A percentile compares a stretch with the other conserved stretches of the same genome.
Conservation (phyloP, 2,888 invertebrate species). For the Eupithecia inturbata region DNA sequence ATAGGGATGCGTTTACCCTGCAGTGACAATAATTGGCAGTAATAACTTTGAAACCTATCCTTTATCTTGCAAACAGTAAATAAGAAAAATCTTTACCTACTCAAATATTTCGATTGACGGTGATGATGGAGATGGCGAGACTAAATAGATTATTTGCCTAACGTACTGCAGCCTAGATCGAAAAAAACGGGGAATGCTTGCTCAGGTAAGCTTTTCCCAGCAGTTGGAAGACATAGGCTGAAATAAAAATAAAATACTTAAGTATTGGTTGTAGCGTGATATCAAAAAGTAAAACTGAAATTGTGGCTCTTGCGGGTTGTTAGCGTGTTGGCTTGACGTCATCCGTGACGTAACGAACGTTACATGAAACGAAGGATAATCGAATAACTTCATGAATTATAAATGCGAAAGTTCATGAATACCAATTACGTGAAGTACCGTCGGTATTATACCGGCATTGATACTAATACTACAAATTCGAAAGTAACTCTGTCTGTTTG, state of each 20-base stretch:
- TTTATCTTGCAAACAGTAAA: not conserved
- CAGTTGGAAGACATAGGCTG: not conserved
- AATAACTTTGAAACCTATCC: not conserved
- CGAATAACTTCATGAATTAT: conserved; percentile 8
- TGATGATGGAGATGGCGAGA: not conserved
- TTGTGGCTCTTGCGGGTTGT: not conserved
- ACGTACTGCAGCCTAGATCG: not conserved
- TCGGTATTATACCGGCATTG: not conserved
- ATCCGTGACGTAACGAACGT: conserved; percentile 11
- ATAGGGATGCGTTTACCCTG: not conserved
- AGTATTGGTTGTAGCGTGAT: conserved; percentile 1
- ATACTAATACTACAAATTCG: too few species aligned
- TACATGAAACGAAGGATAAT: conserved; percentile 1
- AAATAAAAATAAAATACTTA: not conserved
- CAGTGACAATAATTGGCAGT: not conserved
- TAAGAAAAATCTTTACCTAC: not conserved
- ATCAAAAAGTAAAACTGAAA: not conserved
- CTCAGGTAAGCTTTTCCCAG: not conserved
- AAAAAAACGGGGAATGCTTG: not conserved
- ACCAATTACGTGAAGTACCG: not conserved
- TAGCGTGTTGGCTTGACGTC: conserved; percentile 17
- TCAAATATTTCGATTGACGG: not conserved
- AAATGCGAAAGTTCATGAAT: not conserved
- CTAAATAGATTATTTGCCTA: not conserved
- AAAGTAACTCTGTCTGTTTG: too few species aligned